Percentiles rank a stretch among this genome's conserved stretches.
Conservation (phyloP, 2,113 vertebrate species). For the Clarias gariepinus region DNA sequence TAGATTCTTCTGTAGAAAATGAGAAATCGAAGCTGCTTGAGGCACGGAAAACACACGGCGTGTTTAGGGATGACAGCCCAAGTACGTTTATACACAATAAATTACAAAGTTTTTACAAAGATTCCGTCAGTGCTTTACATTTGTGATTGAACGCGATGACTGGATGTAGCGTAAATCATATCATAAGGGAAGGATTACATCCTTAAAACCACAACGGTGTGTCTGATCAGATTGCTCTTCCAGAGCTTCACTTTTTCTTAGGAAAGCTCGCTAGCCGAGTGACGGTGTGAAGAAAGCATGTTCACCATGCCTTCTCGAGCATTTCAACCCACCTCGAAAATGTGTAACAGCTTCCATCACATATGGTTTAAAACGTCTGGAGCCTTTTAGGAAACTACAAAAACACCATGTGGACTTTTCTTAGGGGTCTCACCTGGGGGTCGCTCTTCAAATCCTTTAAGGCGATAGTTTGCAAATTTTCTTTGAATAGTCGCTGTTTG, state of each 20-base stretch:
- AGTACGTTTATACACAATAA: neutral
- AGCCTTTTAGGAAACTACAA: neutral
- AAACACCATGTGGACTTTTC: neutral
- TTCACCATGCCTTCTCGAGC: conserved; percentile 53
- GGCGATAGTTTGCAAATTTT: neutral
- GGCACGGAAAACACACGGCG: neutral
- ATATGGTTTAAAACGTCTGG: neutral
- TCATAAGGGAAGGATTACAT: neutral
- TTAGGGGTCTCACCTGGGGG: neutral
- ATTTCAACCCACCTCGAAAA: conserved; percentile 53
- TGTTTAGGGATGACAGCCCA: neutral
- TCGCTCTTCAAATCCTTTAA: neutral
- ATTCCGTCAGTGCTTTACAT: neutral
- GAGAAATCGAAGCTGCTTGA: neutral
- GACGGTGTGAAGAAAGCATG: conserved; percentile 65
- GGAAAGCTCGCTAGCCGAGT: conserved; percentile 58
- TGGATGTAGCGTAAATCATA: neutral
- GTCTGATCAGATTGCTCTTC: neutral
- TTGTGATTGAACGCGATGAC: neutral
- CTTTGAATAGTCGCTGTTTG: neutral
- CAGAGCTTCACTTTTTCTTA: conserved; percentile 7
- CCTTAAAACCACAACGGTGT: neutral
- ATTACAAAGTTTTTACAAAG: neutral
- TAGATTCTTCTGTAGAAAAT: neutral
- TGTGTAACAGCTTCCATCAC: conserved; percentile 42